Evolutionary conservation across 2,113 vertebrate genomes (phyloP).

Genomic region (Athene cunicularia): DNA sequence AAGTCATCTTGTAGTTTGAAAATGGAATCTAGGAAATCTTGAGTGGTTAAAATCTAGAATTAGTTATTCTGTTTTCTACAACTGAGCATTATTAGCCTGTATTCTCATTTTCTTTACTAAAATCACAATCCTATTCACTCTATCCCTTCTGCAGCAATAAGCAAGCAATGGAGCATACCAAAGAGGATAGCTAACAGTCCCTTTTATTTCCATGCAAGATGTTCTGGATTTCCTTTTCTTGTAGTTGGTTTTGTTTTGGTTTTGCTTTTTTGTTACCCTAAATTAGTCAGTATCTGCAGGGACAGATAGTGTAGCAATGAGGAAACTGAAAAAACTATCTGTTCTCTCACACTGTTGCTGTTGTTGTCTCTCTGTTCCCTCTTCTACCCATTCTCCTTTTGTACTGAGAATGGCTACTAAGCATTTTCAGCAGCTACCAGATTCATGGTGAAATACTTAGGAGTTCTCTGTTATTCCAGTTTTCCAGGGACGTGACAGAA

Average conservation of each 20-base stretch:
- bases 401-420: not conserved
- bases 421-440: not conserved
- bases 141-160: constrained; percentile 35
- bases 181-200: not conserved
- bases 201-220: not conserved
- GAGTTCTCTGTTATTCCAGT: not conserved
- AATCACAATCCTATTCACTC: not conserved
- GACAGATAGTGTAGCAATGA: not conserved
- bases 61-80: not conserved
- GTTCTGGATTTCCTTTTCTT: not conserved
- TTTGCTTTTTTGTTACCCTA: not conserved
- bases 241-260: not conserved
- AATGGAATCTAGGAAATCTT: not conserved
- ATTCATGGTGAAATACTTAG: not conserved
- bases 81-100: not conserved
- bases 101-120: constrained; percentile 14
- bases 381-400: not conserved
- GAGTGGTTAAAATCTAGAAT: not conserved
- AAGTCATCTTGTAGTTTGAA: not conserved
- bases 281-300: not conserved
- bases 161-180: constrained; percentile 7
- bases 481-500: not conserved
- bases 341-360: not conserved
- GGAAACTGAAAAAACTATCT: not conserved
- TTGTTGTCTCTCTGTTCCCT: not conserved